Evolutionary conservation across 2,888 invertebrate species (phyloP), one percentile per base, ranked within the genome.

Genomic region (Thelaira solivaga): DNA sequence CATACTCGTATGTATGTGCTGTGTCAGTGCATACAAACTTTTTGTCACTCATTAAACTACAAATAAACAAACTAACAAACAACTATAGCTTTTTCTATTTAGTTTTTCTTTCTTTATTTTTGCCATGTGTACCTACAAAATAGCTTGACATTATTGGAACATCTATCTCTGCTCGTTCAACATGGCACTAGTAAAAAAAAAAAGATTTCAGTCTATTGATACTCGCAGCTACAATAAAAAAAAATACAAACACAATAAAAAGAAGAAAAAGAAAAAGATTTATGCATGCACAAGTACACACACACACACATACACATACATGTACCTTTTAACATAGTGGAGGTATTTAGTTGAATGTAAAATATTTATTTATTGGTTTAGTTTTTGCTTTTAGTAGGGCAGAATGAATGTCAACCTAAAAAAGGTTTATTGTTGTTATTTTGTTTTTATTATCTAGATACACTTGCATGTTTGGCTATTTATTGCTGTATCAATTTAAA

Each of bases 131-230:
- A 61, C 24, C 64, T 53, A 71, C 18, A 64, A 75, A 76, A 68
- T 76, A 53, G 72, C 59, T 80, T 78, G 69, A 74, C 78, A 74
- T 71, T 78, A 78, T 78, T 78, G 61, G 78, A 74, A 74, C 78
- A 74, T 49, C 49, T 49, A 74, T 74, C 69, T 49, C 49, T 49
- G 62, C 22, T 13, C 18, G 8, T 55, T 45, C 53, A 62, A 47
- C 29, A 45, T 72, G 51, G 1, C 55, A 47, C 64, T 31, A 64
- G n/a, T n/a, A n/a, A n/a, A n/a, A n/a, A n/a, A n/a, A n/a, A n/a
- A 72, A 26, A 72, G 72, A 72, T 64, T 72, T 62, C 24, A 11
- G 29, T 34, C 45, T 64, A 64, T 55, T 45, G 55, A 43, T 53
- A 34, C 34, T n/a, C n/a, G 24, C 13, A 20, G n/a, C n/a, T n/a